Conservation (phyloP, 2,113 vertebrate genomes). For the Myrmophylax atrothorax region DNA sequence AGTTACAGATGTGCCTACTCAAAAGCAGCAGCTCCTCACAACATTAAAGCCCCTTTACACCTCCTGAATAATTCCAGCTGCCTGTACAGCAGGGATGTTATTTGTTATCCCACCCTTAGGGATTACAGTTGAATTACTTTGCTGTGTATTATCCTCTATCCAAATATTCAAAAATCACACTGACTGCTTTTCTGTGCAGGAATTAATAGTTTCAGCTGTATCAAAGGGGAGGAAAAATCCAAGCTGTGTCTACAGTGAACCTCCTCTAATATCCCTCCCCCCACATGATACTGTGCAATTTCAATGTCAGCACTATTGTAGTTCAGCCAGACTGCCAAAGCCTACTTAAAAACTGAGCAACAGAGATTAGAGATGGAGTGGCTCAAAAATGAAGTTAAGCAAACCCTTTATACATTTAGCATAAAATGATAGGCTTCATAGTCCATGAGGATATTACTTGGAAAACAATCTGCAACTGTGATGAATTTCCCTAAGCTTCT, state of each 20-base stretch:
- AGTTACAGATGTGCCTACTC: constrained; percentile 24
- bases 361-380: background rate
- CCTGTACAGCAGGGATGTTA: background rate
- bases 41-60: constrained; percentile 32
- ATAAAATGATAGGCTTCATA: constrained; percentile 27
- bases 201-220: constrained; percentile 16
- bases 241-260: background rate
- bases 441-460: constrained; percentile 22
- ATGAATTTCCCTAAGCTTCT: constrained; percentile 55
- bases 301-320: constrained; percentile 4
- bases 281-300: background rate
- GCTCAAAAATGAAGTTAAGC: constrained; percentile 40
- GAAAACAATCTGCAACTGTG: constrained; percentile 57
- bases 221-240: background rate
- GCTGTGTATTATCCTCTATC: constrained; percentile 17
- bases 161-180: constrained; percentile 29
- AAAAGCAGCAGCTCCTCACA: background rate
- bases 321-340: constrained; percentile 36
- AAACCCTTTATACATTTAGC: constrained; percentile 40
- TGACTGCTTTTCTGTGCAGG: constrained; percentile 23
- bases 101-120: constrained; percentile 30
- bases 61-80: constrained; percentile 36
- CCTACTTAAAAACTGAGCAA: constrained; percentile 27
- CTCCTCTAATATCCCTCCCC: background rate
- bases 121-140: constrained; percentile 32